Evolutionary conservation across 2,113 vertebrate species (phyloP).

Genomic region (Carlito syrichta): DNA sequence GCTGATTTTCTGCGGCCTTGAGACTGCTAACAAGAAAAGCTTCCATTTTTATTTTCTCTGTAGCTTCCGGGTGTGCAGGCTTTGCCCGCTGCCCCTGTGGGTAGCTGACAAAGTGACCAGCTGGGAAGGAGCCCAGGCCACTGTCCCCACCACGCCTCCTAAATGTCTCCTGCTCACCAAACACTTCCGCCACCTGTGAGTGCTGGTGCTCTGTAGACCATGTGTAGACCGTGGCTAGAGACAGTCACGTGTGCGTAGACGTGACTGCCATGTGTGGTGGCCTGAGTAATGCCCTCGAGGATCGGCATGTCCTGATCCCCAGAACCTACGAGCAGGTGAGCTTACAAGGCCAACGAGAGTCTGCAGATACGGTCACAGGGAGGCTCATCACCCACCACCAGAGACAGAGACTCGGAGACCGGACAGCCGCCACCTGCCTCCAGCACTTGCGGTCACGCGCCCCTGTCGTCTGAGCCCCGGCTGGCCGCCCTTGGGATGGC

Average conservation of each 20-base stretch:
- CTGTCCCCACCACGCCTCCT: neutral
- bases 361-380: neutral
- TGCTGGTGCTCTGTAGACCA: too few relatives aligned
- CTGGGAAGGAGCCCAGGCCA: neutral
- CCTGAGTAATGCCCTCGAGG: neutral
- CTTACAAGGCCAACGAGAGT: neutral
- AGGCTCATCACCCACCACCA: too few relatives aligned
- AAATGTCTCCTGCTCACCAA: neutral
- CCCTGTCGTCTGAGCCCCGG: too few relatives aligned
- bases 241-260: neutral
- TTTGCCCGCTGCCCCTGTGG: neutral
- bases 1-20: neutral
- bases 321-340: neutral
- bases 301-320: neutral
- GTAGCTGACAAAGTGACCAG: neutral
- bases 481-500: too few relatives aligned
- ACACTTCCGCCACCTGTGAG: neutral
- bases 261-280: neutral
- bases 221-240: neutral
- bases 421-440: too few relatives aligned
- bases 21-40: too few relatives aligned
- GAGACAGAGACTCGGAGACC: too few relatives aligned
- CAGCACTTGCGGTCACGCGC: too few relatives aligned
- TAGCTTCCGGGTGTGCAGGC: neutral
- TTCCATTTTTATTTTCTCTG: neutral